Evolutionary conservation across 2,113 vertebrate species (phyloP).

Genomic region (Cynocephalus volans): DNA sequence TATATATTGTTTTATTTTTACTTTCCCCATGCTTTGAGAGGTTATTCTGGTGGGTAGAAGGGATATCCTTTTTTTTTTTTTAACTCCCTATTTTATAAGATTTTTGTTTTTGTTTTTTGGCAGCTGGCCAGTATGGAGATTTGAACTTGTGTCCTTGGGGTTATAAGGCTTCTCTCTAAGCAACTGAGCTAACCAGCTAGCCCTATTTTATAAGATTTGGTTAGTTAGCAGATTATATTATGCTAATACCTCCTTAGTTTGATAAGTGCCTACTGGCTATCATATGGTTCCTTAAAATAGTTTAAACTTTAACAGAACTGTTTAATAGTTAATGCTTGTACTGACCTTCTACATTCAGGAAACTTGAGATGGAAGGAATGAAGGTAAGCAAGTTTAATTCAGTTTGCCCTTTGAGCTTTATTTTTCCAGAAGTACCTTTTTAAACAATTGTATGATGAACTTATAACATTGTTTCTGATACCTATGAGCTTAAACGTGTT

Average conservation of each 20-base stretch:
- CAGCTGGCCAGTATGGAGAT: too few species aligned
- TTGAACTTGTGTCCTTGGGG: too few species aligned
- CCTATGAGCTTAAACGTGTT: slow-evolving; percentile 36
- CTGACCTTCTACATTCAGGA: slow-evolving; percentile 1
- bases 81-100: neutral
- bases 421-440: slow-evolving; percentile 55
- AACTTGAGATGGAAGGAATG: neutral
- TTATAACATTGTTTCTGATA: neutral
- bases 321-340: slow-evolving; percentile 66
- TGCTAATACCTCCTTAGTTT: neutral
- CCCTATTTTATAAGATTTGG: neutral
- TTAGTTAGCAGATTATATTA: slow-evolving; percentile 3
- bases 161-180: too few species aligned
- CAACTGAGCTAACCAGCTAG: too few species aligned
- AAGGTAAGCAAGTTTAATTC: slow-evolving; percentile 26
- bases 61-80: neutral
- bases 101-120: neutral
- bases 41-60: neutral
- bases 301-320: slow-evolving; percentile 73
- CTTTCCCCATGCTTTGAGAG: neutral
- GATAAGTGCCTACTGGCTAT: neutral
- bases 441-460: neutral
- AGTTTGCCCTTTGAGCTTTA: slow-evolving; percentile 53
- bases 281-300: slow-evolving; percentile 54
- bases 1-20: neutral